phyloP scores from a whole-genome alignment of 2,888 invertebrate species.

The Acrobasis consociella region DNA sequence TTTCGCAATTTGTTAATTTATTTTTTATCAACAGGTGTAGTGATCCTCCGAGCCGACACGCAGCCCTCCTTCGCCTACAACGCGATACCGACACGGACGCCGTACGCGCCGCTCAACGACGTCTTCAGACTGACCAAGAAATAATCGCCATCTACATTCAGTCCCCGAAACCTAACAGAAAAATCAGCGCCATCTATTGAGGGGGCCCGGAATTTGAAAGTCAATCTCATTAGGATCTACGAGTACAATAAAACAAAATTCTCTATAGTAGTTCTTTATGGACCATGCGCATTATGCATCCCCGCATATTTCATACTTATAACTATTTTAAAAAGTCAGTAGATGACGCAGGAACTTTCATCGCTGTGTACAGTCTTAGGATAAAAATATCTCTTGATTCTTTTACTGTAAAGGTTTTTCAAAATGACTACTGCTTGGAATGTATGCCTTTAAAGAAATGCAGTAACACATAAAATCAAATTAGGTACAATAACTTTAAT shows the following conservation, averaged over 20 bases:
- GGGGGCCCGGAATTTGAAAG: conserved; percentile 25
- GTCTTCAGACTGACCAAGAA: conserved; percentile 72
- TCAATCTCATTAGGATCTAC: conserved; percentile 46
- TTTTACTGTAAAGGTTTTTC: too few species aligned
- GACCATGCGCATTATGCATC: too few species aligned
- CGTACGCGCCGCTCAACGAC: conserved; percentile 76
- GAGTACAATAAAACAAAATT: conserved; percentile 54
- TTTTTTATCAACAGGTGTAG: conserved; percentile 83
- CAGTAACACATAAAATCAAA: too few species aligned
- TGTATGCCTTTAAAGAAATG: too few species aligned
- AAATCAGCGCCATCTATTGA: conserved; percentile 22
- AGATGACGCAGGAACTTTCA: too few species aligned
- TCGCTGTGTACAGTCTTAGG: too few species aligned
- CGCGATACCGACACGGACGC: conserved; percentile 71
- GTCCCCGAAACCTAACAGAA: conserved; percentile 22
- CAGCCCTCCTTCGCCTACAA: conserved; percentile 81
- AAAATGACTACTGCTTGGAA: too few species aligned
- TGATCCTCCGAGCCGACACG: conserved; percentile 91
- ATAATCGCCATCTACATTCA: conserved; percentile 48
- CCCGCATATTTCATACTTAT: too few species aligned
- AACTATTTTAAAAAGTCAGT: too few species aligned
- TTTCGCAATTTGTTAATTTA: neutral
- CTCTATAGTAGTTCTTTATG: conserved; percentile 21
- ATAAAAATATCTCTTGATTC: too few species aligned
- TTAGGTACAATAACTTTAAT: too few species aligned